Evolutionary conservation across 2,113 vertebrate genomes (phyloP).

Genomic region (Phocoena sinus): DNA sequence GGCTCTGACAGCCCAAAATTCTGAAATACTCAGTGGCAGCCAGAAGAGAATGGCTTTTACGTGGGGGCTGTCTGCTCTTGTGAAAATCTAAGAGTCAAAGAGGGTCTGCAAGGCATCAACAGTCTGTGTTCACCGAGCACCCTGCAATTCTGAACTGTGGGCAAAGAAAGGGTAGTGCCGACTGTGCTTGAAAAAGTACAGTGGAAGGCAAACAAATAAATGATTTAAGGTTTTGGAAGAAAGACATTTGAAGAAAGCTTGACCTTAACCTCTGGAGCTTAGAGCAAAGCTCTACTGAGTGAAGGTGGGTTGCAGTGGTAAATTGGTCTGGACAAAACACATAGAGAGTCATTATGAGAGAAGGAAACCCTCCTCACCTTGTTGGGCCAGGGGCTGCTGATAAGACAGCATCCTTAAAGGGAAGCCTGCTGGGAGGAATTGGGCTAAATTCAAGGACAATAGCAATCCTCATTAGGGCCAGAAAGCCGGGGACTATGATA

Average conservation of each 20-base stretch:
- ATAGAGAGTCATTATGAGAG: slow-evolving; percentile 55
- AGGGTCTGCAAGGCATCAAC: background rate
- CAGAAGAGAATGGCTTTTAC: background rate
- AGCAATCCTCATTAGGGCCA: slow-evolving; percentile 43
- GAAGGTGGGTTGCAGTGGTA: slow-evolving; percentile 48
- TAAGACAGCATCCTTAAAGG: slow-evolving; percentile 49
- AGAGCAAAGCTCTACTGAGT: slow-evolving; percentile 67
- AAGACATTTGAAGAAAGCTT: slow-evolving; percentile 75
- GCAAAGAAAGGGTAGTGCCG: slow-evolving; percentile 68
- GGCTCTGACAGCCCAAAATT: background rate
- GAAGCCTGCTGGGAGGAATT: slow-evolving; percentile 43
- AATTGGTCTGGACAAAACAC: slow-evolving; percentile 64
- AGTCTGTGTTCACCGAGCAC: slow-evolving; percentile 7
- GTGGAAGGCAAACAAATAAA: slow-evolving; percentile 76
- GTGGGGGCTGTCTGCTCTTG: background rate
- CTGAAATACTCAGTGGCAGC: background rate
- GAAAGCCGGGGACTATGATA: background rate
- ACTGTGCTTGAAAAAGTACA: slow-evolving; percentile 73
- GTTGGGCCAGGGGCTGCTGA: slow-evolving; percentile 45
- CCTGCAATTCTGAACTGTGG: slow-evolving; percentile 69
- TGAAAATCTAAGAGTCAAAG: background rate
- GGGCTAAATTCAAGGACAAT: slow-evolving; percentile 50
- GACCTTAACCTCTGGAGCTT: slow-evolving; percentile 72
- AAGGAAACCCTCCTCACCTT: slow-evolving; percentile 17
- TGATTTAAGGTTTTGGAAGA: slow-evolving; percentile 74